Conservation (phyloP, 1,140 invertebrate genomes). For the Drosophila triauraria region DNA sequence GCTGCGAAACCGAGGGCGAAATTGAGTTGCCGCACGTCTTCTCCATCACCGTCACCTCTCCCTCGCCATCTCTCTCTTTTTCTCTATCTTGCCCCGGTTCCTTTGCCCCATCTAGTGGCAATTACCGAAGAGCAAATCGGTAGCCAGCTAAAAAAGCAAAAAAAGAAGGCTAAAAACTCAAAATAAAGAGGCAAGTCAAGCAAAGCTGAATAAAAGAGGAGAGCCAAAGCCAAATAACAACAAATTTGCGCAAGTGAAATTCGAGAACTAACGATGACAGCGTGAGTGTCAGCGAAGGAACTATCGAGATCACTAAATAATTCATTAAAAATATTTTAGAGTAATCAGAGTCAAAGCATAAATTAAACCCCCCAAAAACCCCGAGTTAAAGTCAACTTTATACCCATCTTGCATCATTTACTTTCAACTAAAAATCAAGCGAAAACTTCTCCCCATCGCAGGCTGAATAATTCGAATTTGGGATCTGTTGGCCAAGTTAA, state of each 20-base stretch:
- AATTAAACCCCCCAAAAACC: too few species aligned
- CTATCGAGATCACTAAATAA: too few species aligned
- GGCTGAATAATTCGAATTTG: constrained; percentile 10
- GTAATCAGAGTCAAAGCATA: too few species aligned
- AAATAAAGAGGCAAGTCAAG: background rate
- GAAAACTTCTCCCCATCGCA: constrained; percentile 17
- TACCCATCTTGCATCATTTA: constrained; percentile 9
- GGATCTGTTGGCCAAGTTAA: constrained; percentile 28
- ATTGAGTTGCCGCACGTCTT: constrained; percentile 70
- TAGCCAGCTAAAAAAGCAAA: constrained; percentile 42
- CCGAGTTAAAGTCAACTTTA: too few species aligned
- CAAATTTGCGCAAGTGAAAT: constrained; percentile 48
- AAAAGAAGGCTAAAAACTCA: background rate
- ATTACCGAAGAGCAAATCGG: constrained; percentile 70
- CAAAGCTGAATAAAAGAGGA: background rate
- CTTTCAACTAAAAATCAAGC: constrained; percentile 1
- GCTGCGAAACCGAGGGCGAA: constrained; percentile 56
- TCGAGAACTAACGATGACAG: constrained; percentile 4
- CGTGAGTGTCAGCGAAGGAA: background rate
- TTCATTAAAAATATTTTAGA: too few species aligned
- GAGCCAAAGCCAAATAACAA: constrained; percentile 48
- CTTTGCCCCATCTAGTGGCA: constrained; percentile 46
- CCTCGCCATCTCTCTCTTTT: constrained; percentile 2
- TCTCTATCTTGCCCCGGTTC: constrained; percentile 6
- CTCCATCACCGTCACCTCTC: constrained; percentile 42